phyloP scores from a whole-genome alignment of 2,888 invertebrate genomes.

The Allophyes oxyacanthae region DNA sequence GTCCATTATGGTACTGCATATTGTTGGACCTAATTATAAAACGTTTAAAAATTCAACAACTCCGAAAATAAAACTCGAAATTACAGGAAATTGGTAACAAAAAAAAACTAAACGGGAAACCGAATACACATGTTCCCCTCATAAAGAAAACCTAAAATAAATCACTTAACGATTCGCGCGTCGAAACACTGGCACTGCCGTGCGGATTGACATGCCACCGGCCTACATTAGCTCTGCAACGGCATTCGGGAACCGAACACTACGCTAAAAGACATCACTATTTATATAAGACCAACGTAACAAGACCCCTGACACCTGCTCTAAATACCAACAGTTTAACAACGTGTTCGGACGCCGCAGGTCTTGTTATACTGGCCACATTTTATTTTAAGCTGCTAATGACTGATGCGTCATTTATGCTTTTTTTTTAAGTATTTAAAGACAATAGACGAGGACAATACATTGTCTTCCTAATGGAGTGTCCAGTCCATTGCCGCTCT shows the following conservation, averaged over 20 bases:
- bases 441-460: constrained; percentile 64
- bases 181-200: constrained; percentile 53
- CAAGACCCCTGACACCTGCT: constrained; percentile 67
- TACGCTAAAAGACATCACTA: constrained; percentile 83
- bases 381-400: constrained; percentile 70
- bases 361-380: constrained; percentile 57
- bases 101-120: constrained; percentile 33
- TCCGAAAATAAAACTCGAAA: constrained; percentile 6
- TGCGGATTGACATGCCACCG: constrained; percentile 79
- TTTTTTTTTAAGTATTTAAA: constrained; percentile 71
- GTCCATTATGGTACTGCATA: no score
- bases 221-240: constrained; percentile 79
- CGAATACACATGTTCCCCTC: constrained; percentile 45
- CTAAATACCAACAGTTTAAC: constrained; percentile 58
- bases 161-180: constrained; percentile 56
- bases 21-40: no score
- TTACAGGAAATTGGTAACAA: constrained; percentile 20
- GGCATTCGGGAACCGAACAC: constrained; percentile 83
- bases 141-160: constrained; percentile 56
- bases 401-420: constrained; percentile 75
- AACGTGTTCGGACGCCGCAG: constrained; percentile 45
- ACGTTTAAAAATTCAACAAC: background rate
- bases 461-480: constrained; percentile 49
- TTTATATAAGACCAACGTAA: constrained; percentile 75
- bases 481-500: constrained; percentile 37